phyloP scores from a whole-genome alignment of 2,113 vertebrate species.

The Gobius niger region DNA sequence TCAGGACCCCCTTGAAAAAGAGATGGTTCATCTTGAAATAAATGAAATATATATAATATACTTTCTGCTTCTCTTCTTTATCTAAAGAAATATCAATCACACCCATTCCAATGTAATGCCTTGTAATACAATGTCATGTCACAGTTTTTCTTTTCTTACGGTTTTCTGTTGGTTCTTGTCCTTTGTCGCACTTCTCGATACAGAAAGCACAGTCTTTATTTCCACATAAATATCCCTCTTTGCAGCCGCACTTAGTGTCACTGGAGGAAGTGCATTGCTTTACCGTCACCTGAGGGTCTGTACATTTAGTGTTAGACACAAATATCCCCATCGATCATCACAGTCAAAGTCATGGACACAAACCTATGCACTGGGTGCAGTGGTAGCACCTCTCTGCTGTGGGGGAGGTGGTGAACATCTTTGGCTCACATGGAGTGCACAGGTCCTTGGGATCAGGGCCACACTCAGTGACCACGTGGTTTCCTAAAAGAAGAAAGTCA shows the following conservation, averaged over 20 bases:
- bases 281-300: constrained; percentile 45
- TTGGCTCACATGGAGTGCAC: constrained; percentile 57
- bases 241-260: constrained; percentile 70
- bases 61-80: too few relatives aligned
- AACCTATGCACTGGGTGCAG: constrained; percentile 72
- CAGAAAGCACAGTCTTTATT: constrained; percentile 52
- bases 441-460: constrained; percentile 21
- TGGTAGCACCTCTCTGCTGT: rapidly evolving
- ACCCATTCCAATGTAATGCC: too few relatives aligned
- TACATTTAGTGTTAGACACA: not conserved
- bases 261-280: constrained; percentile 39
- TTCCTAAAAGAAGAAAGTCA: constrained; percentile 50
- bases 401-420: not conserved
- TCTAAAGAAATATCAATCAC: too few relatives aligned
- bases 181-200: constrained; percentile 47
- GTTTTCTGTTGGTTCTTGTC: constrained; percentile 48
- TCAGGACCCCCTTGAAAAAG: too few relatives aligned
- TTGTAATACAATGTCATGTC: not conserved
- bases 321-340: not conserved
- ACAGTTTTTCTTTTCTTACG: constrained; percentile 59
- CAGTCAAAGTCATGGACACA: not conserved
- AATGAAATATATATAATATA: too few relatives aligned
- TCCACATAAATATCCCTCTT: constrained; percentile 56
- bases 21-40: too few relatives aligned
- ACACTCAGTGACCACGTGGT: constrained; percentile 13